Conservation (phyloP, 2,113 vertebrate genomes). For the Synodontis membranacea region DNA sequence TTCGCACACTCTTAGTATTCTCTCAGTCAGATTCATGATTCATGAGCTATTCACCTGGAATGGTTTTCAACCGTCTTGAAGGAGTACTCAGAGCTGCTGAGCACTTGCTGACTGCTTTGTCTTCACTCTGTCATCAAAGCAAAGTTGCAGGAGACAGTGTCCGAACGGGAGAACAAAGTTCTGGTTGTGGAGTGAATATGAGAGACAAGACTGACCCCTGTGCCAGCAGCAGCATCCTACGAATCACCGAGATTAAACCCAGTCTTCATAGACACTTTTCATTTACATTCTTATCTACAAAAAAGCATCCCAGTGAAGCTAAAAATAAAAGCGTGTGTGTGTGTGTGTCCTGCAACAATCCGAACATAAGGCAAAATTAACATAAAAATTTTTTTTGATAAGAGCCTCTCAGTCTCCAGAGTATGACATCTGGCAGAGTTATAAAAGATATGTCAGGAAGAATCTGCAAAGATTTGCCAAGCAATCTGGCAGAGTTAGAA, state of each 20-base stretch:
- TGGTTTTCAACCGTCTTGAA: too few species aligned
- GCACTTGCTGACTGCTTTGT: too few species aligned
- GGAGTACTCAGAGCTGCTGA: too few species aligned
- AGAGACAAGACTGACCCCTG: background rate
- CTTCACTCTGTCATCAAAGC: too few species aligned
- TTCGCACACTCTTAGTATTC: too few species aligned
- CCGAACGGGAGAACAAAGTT: background rate
- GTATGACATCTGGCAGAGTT: constrained; percentile 24
- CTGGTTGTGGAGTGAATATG: background rate
- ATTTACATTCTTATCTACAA: background rate
- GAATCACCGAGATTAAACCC: background rate
- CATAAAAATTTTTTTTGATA: constrained; percentile 21
- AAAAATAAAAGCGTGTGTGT: constrained; percentile 5
- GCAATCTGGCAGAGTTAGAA: constrained; percentile 22
- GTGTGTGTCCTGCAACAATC: constrained; percentile 17
- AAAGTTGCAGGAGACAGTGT: background rate
- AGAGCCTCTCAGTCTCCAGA: constrained; percentile 21
- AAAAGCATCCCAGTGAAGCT: background rate
- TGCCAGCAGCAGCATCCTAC: background rate
- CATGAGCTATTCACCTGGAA: too few species aligned
- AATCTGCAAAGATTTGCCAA: constrained; percentile 14
- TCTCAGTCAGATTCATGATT: too few species aligned
- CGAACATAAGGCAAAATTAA: constrained; percentile 23
- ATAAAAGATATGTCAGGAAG: constrained; percentile 22
- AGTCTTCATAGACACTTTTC: background rate